Percentiles rank a stretch among this genome's conserved stretches.
Evolutionary conservation across 2,888 invertebrate genomes (phyloP).

Genomic region (Molanna angustata): DNA sequence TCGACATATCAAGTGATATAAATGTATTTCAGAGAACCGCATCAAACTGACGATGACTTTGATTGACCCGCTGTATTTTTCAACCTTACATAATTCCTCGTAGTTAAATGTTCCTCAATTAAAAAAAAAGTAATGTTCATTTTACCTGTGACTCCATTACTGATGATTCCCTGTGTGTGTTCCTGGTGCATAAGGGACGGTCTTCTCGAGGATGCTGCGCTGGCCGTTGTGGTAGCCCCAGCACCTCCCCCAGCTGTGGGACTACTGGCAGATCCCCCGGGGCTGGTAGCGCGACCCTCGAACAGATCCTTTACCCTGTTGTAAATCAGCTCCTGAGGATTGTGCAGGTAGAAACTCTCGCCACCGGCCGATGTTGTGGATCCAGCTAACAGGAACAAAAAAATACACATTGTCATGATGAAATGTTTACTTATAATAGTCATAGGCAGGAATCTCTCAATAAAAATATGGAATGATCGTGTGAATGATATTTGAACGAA

Average conservation of each 20-base stretch:
- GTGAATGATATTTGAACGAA: no score
- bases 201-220: constrained; percentile 4
- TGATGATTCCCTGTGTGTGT: constrained; percentile 40
- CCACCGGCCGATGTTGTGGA: constrained; percentile 50
- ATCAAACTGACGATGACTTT: no score
- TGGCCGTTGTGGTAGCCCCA: constrained; percentile 11
- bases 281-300: constrained; percentile 46
- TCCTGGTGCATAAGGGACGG: constrained; percentile 41
- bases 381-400: constrained; percentile 19
- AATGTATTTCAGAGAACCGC: no score
- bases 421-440: no score
- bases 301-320: constrained; percentile 83
- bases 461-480: no score
- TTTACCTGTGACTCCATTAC: constrained; percentile 54
- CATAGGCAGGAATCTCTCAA: no score
- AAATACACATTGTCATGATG: no score
- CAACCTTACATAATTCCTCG: neutral
- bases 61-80: neutral
- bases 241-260: no score
- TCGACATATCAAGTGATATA: no score
- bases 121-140: no score
- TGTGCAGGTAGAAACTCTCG: constrained; percentile 84
- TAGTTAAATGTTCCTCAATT: no score
- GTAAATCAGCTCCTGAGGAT: constrained; percentile 75
- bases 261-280: no score